These are phyloP conservation scores for Drosophila meridionalis DNA, from an alignment of 2,888 invertebrate genomes.

Conservation along the genomic window DNA sequence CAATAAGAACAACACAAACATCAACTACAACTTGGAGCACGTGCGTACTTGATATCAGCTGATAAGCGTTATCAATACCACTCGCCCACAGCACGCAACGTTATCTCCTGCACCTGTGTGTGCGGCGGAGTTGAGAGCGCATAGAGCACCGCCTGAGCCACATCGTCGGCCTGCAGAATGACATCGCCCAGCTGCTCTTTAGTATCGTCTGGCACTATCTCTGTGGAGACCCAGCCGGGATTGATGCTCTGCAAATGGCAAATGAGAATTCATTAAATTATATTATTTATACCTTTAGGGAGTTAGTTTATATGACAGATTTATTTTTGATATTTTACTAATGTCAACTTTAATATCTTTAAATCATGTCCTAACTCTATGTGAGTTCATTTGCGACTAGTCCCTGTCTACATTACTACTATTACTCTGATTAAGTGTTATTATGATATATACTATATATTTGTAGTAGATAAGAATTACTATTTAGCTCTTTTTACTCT, in stretches of 20 bases:
- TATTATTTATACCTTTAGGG: background rate
- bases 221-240: constrained; percentile 83
- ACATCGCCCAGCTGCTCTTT: constrained; percentile 65
- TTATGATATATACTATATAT: background rate
- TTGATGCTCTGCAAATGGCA: constrained; percentile 74
- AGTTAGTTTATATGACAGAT: background rate
- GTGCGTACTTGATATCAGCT: constrained; percentile 23
- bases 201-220: constrained; percentile 80
- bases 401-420: too few relatives aligned
- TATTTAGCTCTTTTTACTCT: background rate
- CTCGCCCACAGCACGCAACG: constrained; percentile 81
- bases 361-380: background rate
- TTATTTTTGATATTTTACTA: background rate
- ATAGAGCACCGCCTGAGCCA: constrained; percentile 81
- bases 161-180: constrained; percentile 79
- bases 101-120: constrained; percentile 80
- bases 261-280: background rate
- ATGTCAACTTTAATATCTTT: background rate
- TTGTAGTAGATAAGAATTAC: background rate
- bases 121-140: constrained; percentile 78
- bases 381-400: background rate
- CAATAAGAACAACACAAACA: constrained; percentile 14
- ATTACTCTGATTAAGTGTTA: background rate
- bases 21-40: constrained; percentile 17
- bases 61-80: constrained; percentile 60